Evolutionary conservation across 2,888 invertebrate species (phyloP).

Genomic region (Cosmopolites sordidus): DNA sequence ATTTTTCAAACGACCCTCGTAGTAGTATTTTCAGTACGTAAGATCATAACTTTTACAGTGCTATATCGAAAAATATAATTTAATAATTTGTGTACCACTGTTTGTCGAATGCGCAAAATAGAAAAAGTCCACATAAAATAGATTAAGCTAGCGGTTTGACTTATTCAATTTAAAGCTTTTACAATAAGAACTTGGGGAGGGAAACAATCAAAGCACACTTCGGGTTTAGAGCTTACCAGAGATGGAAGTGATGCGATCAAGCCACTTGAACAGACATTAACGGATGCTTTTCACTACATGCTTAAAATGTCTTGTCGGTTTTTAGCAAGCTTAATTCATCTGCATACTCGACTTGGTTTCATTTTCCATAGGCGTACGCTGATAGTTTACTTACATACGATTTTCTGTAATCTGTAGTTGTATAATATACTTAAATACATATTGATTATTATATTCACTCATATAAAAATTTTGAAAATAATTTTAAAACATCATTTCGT

Average conservation of each 20-base stretch:
- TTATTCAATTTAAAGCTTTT: constrained; percentile 33
- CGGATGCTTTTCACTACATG: constrained; percentile 24
- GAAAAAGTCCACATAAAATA: not conserved
- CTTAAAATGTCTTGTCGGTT: constrained; percentile 21
- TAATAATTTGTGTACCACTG: no score
- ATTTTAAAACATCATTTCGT: no score
- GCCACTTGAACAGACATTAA: constrained; percentile 30
- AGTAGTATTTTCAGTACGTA: not conserved
- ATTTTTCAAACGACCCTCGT: no score
- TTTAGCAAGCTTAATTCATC: constrained; percentile 22
- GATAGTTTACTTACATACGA: no score
- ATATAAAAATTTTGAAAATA: no score
- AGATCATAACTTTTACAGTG: no score
- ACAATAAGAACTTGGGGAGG: constrained; percentile 24
- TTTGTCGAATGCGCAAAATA: not conserved
- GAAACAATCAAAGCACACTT: constrained; percentile 24
- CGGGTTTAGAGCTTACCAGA: constrained; percentile 19
- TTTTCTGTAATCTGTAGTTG: no score
- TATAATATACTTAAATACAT: no score
- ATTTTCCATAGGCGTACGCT: not conserved
- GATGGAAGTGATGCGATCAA: constrained; percentile 29
- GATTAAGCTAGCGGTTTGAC: constrained; percentile 17
- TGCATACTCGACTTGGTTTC: constrained; percentile 2
- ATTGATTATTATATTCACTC: no score
- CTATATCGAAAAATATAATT: no score